Base-by-base conservation (phyloP, 1,140 invertebrate species). In the Listronotus oregonensis region DNA sequence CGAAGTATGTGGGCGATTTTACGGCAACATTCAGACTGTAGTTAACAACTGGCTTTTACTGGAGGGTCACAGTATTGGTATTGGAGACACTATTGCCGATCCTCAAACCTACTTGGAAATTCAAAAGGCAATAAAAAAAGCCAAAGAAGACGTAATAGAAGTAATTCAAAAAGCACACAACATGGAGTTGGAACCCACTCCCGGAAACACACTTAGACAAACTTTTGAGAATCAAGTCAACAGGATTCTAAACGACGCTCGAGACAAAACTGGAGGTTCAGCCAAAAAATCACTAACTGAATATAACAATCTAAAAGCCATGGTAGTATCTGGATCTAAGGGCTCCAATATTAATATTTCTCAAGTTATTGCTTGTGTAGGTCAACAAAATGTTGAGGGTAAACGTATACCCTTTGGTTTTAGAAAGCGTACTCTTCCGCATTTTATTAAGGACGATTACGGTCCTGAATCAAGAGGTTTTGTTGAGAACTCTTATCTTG, bases 301-400 rank as follows among this genome's bases (percentile, higher is more conserved):
- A 77, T 98, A 97, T 81, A 99, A 99, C 77, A 99, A 99, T 81
- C 86, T 99, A 73, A 99, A 99, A 79, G 93, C 96, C 85, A 99
- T 99, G 98, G 98, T 99, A 70, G 97, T 99, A 1, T 93, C 98
- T 15, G 98, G 98, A 58, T 96, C 97, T 0, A 99, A 99, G 81
- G 98, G 98, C 47, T 99, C 97, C 5, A 98, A 99, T 76, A 99
- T 99, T 86, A 99, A 99, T 75, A 99, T 99, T 77, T 99, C 97
- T 27, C 97, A 99, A 85, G 90, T 97, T 85, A 99, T 99, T 87
- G 97, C 98, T 82, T 99, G 97, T 88, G 98, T 99, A 61, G 98
- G 97, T 31, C 97, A 99, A 81, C 98, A 99, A 81, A 99, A 99
- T 87, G 97, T 99, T 49, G 97, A 99, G 86, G 97, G 98, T 80